Conservation (phyloP, 2,113 vertebrate genomes). For the Indri indri region DNA sequence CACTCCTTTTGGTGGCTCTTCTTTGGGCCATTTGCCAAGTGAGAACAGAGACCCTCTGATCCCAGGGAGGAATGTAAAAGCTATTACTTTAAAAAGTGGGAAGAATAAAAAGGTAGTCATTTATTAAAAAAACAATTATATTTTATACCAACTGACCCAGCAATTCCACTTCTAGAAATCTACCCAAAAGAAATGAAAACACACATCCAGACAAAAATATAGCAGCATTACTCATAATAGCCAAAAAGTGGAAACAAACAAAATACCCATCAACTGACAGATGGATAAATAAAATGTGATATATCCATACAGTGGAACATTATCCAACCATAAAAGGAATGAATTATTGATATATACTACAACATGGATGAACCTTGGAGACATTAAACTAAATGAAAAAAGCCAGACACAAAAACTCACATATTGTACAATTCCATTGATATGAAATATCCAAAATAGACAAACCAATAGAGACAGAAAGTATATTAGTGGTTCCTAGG, state of each 20-base stretch:
- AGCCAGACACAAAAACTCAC: not conserved
- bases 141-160: not conserved
- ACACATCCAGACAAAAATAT: not conserved
- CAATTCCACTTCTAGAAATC: not conserved
- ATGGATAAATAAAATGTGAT: not conserved
- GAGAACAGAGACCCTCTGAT: not conserved
- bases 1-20: not conserved
- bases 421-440: not conserved
- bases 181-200: not conserved
- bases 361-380: not conserved
- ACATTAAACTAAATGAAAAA: not conserved
- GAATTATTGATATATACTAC: not conserved
- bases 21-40: not conserved
- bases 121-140: not conserved
- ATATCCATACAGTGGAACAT: not conserved
- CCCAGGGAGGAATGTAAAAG: not conserved
- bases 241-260: not conserved
- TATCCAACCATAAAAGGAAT: not conserved
- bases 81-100: not conserved
- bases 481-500: not conserved
- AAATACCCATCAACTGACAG: not conserved
- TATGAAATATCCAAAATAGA: not conserved
- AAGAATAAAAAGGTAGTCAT: not conserved
- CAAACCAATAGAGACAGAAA: not conserved
- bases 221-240: not conserved